Evolutionary conservation across 2,113 vertebrate species (phyloP), one percentile per base, ranked within the genome.

Genomic region (Tachuris rubrigastra): DNA sequence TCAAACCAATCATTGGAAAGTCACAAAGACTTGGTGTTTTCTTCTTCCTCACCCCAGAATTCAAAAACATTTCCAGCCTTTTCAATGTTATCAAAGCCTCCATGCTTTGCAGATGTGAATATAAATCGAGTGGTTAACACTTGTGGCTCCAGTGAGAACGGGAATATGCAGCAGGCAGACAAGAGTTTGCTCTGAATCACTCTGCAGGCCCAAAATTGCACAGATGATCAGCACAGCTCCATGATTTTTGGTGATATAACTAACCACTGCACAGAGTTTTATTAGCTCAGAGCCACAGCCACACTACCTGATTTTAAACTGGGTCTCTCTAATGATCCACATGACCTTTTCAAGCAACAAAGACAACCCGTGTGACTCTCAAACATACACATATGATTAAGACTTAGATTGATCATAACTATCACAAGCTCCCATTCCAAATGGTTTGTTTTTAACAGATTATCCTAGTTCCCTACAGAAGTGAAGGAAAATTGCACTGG

Each of bases 301-400:
- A 17, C 24, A 3, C 25, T 11, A 12, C 31, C 39, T 41, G 31
- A 14, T 74, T 60, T 60, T 5, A 42, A 86, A 27, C 23, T 10
- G 16, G 3, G 12, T 37, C 35, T 33, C 50, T 68, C 28, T 86
- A 33, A 18, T 8, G 8, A 33, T 8, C 46, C 22, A 21, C 6
- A 3, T 8, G 19, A 25, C 25, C 9, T 27, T 52, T 33, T 14
- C 41, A 25, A 58, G 8, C 50, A 55, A 28, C 27, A 59, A 58
- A 63, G 25, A 33, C 35, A 60, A 1, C 10, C 23, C 23, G 1
- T 12, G 19, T 9, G 16, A 23, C 18, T 63, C 44, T 46, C 85
- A 37, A 25, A 6, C 4, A 4, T 2, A 10, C 4, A 5, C 1
- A 49, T 11, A 39, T 4, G 42, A 30, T 10, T 11, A 44, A 19